phyloP scores from a whole-genome alignment of 2,113 vertebrate genomes.

The Clarias gariepinus region DNA sequence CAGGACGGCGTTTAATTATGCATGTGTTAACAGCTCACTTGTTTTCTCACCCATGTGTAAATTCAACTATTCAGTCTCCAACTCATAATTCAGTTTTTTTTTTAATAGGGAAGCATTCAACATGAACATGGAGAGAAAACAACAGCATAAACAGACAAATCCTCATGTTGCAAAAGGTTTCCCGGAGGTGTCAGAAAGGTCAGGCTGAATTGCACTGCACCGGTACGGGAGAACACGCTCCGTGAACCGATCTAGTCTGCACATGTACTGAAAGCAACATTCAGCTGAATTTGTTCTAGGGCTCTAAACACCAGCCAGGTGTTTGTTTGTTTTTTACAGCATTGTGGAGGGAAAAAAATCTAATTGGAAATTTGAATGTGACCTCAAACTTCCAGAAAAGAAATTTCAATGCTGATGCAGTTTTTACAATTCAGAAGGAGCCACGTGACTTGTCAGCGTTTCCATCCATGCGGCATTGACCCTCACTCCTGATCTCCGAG shows the following conservation, averaged over 20 bases:
- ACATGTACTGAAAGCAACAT: background rate
- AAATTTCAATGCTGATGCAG: background rate
- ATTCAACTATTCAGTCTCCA: conserved; percentile 32
- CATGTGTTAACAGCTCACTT: conserved; percentile 49
- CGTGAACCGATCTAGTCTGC: background rate
- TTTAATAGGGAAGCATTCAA: conserved; percentile 35
- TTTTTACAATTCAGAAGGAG: too few relatives aligned
- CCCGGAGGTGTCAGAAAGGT: conserved; percentile 37
- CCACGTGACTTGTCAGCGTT: too few relatives aligned
- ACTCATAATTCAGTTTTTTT: conserved; percentile 31
- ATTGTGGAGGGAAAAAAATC: background rate
- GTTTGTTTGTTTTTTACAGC: background rate
- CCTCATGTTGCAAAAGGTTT: conserved; percentile 32
- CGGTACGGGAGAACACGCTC: background rate
- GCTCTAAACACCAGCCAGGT: background rate
- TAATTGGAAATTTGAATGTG: background rate
- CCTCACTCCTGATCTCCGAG: too few relatives aligned
- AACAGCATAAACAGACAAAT: background rate
- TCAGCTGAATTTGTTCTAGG: background rate
- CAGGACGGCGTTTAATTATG: conserved; percentile 52
- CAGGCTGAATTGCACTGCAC: background rate
- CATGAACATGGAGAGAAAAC: conserved; percentile 27
- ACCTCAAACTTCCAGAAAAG: background rate
- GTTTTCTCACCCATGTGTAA: conserved; percentile 48
- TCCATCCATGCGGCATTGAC: too few relatives aligned